Evolutionary conservation across 2,113 vertebrate genomes (phyloP).

Genomic region (Urocynchramus pylzowi): DNA sequence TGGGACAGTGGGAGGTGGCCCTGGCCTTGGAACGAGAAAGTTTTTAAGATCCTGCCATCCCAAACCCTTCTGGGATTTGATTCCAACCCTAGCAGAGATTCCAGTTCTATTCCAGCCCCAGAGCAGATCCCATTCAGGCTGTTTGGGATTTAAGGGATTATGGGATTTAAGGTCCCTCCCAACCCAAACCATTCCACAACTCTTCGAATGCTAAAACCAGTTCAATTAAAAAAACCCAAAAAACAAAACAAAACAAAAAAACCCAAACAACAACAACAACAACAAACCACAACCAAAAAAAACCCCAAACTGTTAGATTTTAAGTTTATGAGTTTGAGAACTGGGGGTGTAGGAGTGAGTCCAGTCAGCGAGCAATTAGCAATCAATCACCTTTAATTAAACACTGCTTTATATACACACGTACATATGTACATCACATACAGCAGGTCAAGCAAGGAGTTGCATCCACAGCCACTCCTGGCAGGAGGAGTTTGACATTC

Average conservation of each 20-base stretch:
- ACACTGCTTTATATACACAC: slow-evolving; percentile 37
- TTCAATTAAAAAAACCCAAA: not conserved
- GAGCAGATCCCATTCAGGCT: not conserved
- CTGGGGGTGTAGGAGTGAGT: not conserved
- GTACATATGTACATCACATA: slow-evolving; percentile 39
- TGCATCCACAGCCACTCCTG: not conserved
- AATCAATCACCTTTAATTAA: slow-evolving; percentile 68
- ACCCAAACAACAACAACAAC: no score
- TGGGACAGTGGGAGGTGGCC: not conserved
- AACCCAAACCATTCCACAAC: not conserved
- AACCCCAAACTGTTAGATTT: not conserved
- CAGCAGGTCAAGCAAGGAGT: slow-evolving; percentile 39
- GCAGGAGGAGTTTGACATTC: not conserved
- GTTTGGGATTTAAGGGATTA: not conserved
- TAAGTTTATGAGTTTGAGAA: not conserved
- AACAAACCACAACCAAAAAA: no score
- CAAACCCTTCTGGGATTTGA: not conserved
- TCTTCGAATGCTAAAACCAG: fast-evolving
- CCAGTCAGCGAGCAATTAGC: slow-evolving; percentile 8
- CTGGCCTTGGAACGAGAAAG: not conserved
- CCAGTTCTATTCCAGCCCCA: not conserved
- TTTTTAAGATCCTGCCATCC: not conserved
- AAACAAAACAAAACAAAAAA: not conserved
- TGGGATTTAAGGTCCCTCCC: not conserved
- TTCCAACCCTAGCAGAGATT: not conserved